Percentiles rank a stretch among this genome's conserved stretches.
Conservation (phyloP, 2,888 invertebrate species). For the Diploptera punctata region DNA sequence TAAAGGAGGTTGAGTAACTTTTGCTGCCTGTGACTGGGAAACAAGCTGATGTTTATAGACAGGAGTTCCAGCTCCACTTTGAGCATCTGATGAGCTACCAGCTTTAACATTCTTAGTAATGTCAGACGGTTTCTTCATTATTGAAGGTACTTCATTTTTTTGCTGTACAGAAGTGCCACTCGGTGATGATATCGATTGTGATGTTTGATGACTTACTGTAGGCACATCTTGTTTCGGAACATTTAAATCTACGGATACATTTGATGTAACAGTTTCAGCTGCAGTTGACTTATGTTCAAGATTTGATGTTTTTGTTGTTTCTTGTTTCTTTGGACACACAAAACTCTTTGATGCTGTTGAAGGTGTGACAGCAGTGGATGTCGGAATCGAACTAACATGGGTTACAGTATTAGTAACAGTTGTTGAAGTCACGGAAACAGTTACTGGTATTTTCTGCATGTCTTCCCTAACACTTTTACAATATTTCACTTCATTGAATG, state of each 20-base stretch:
- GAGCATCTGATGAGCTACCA: background rate
- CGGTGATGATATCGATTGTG: no score
- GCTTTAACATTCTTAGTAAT: constrained; percentile 3
- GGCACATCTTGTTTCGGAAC: no score
- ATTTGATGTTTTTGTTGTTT: no score
- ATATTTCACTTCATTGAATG: background rate
- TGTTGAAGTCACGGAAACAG: background rate
- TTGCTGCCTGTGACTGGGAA: background rate
- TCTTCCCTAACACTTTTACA: background rate
- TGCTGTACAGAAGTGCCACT: no score
- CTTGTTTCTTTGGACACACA: background rate
- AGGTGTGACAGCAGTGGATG: background rate
- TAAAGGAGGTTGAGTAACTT: background rate
- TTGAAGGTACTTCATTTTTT: background rate
- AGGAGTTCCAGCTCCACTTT: background rate
- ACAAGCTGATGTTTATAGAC: background rate
- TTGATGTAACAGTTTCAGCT: constrained; percentile 1
- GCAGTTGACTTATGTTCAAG: background rate
- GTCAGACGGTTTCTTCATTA: background rate
- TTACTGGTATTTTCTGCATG: background rate
- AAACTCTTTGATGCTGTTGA: background rate
- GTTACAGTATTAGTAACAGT: background rate
- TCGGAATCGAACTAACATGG: background rate
- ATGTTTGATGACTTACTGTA: no score
- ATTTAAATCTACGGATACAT: no score